Percentiles rank a stretch among this genome's conserved stretches.
These are phyloP conservation scores for Emys orbicularis DNA, from an alignment of 2,797 vertebrate genomes.

Conservation along the genomic window DNA sequence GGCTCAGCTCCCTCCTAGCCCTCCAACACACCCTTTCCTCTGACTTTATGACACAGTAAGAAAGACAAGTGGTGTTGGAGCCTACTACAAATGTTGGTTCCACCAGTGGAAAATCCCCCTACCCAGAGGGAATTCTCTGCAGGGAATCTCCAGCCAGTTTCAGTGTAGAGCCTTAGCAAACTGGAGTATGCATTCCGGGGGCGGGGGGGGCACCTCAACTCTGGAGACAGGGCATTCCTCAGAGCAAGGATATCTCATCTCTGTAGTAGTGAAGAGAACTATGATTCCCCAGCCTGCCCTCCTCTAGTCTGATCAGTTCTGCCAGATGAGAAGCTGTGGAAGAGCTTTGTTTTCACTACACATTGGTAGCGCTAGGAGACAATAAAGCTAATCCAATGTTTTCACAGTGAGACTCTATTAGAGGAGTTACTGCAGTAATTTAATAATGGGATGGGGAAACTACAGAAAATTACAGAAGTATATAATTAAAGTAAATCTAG, in stretches of 20 bases:
- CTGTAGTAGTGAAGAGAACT: neutral
- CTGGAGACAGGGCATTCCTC: neutral
- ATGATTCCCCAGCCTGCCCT: rapidly evolving
- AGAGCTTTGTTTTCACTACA: neutral
- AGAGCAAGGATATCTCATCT: rapidly evolving
- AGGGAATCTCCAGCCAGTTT: neutral
- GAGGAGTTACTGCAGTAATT: constrained; percentile 76
- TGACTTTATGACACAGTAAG: neutral
- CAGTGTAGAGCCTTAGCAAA: neutral
- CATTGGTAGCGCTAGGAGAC: neutral
- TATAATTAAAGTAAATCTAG: constrained; percentile 77
- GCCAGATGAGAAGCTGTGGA: neutral
- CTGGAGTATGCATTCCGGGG: neutral
- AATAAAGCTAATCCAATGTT: constrained; percentile 56
- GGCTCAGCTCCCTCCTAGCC: neutral
- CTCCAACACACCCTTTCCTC: neutral
- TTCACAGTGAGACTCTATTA: constrained; percentile 53
- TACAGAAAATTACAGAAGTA: constrained; percentile 74
- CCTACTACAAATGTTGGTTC: neutral
- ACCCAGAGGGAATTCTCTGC: neutral
- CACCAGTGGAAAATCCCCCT: neutral
- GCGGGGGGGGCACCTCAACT: neutral
- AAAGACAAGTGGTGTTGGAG: neutral
- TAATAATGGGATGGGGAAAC: constrained; percentile 69
- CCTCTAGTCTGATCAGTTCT: neutral